phyloP scores from a whole-genome alignment of 2,888 invertebrate genomes.

The Hemistola chrysoprasaria region DNA sequence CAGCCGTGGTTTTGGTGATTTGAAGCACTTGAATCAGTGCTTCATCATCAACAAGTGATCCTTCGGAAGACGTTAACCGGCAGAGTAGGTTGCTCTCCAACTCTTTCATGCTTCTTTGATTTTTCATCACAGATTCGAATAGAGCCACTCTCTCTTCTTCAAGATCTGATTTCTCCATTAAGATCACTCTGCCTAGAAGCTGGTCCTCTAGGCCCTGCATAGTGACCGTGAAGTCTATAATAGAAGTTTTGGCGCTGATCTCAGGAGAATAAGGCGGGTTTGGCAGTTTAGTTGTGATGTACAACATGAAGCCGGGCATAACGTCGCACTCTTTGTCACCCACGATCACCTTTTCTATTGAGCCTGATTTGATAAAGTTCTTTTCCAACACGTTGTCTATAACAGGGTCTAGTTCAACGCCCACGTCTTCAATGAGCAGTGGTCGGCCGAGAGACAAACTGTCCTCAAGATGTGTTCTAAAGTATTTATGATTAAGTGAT shows the following conservation, averaged over 20 bases:
- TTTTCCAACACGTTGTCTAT: conserved; percentile 98
- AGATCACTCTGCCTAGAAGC: conserved; percentile 94
- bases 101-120: conserved; percentile 97
- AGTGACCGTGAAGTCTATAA: conserved; percentile 98
- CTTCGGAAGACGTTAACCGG: conserved; percentile 95
- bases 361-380: conserved; percentile 98
- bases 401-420: conserved; percentile 96
- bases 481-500: conserved; percentile 97
- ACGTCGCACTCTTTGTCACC: conserved; percentile 99
- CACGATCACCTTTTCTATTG: conserved; percentile 96
- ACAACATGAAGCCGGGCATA: conserved; percentile 96
- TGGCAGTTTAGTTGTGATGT: conserved; percentile 97
- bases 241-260: conserved; percentile 97
- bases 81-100: conserved; percentile 95
- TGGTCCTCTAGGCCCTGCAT: conserved; percentile 98
- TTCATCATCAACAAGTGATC: conserved; percentile 97
- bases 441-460: conserved; percentile 93
- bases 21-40: conserved; percentile 94
- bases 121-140: conserved; percentile 97
- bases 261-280: conserved; percentile 99
- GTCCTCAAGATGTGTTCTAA: conserved; percentile 95
- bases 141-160: conserved; percentile 96
- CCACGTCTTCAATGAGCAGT: conserved; percentile 96
- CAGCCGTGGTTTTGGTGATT: conserved; percentile 93
- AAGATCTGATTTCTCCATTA: conserved; percentile 97